Evolutionary conservation across 2,113 vertebrate genomes (phyloP).

Genomic region (Circaetus cinerascens): DNA sequence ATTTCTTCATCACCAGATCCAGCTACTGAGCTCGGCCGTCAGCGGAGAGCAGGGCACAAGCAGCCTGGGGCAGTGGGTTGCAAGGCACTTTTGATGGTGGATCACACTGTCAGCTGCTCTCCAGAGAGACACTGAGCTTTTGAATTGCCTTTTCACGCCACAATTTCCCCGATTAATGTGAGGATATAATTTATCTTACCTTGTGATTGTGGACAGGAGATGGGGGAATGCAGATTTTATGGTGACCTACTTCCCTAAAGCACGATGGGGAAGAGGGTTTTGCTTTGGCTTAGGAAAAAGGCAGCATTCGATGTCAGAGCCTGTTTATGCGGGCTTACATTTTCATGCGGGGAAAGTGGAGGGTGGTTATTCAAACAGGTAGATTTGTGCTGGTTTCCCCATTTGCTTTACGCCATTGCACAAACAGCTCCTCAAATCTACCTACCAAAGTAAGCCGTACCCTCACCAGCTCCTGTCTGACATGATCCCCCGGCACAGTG

Average conservation of each 20-base stretch:
- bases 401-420: background rate
- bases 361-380: background rate
- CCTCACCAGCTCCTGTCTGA: background rate
- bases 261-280: background rate
- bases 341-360: background rate
- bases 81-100: background rate
- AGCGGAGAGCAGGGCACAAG: fast-evolving
- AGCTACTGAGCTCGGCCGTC: background rate
- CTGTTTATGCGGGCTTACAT: background rate
- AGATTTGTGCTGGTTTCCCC: background rate
- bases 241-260: background rate
- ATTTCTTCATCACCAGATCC: background rate
- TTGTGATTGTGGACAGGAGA: background rate
- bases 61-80: background rate
- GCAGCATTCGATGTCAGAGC: background rate
- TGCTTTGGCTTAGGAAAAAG: background rate
- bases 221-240: background rate
- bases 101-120: background rate
- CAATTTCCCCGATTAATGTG: background rate
- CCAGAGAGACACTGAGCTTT: background rate
- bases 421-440: background rate
- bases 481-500: fast-evolving
- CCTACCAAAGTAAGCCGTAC: background rate
- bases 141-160: background rate
- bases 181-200: background rate